Conservation (phyloP, 2,113 vertebrate species). For the Tinamus guttatus region DNA sequence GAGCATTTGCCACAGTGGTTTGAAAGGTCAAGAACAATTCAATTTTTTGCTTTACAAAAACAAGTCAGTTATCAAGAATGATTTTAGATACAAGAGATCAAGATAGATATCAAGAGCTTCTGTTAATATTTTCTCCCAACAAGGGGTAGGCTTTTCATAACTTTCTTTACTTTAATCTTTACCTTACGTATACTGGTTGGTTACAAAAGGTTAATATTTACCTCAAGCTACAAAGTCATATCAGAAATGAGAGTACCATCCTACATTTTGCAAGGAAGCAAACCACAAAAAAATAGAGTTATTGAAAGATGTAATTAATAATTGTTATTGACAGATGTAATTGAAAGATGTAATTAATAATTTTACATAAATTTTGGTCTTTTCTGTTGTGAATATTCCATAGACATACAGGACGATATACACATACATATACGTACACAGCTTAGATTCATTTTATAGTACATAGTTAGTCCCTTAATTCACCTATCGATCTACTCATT, state of each 20-base stretch:
- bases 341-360: not conserved
- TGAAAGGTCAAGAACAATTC: conserved; percentile 28
- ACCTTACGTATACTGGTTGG: not conserved
- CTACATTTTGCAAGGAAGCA: not conserved
- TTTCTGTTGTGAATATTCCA: not conserved
- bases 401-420: not conserved
- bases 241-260: not conserved
- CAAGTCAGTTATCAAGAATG: not conserved
- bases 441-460: not conserved
- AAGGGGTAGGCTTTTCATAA: not conserved
- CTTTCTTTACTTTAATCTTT: not conserved
- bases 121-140: not conserved
- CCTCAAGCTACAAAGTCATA: not conserved
- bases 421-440: not conserved
- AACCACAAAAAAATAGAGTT: not conserved
- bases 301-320: not conserved
- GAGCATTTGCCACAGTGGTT: not conserved
- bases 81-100: not conserved
- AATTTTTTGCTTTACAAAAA: not conserved
- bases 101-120: not conserved
- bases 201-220: conserved; percentile 10
- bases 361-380: not conserved
- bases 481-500: not conserved
- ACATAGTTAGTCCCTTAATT: not conserved
- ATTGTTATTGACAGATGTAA: not conserved